phyloP scores from a whole-genome alignment of 2,888 invertebrate species.

The Drosophila algonquin region DNA sequence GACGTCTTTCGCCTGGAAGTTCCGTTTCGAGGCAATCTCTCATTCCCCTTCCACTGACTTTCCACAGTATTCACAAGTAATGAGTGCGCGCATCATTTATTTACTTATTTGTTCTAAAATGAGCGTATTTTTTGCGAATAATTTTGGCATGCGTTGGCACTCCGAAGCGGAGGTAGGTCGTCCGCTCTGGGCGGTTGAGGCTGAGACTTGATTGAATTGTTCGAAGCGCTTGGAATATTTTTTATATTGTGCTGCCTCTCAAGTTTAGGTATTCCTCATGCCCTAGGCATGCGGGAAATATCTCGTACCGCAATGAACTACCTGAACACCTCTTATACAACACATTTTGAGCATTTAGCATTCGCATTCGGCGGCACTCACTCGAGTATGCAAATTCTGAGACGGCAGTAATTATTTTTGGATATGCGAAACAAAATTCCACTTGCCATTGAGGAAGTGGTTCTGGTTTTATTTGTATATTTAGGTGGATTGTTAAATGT shows the following conservation, averaged over 20 bases:
- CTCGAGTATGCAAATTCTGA: constrained; percentile 24
- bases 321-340: constrained; percentile 36
- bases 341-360: constrained; percentile 8
- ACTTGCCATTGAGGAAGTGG: constrained; percentile 13
- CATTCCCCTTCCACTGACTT: constrained; percentile 5
- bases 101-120: constrained; percentile 73
- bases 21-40: constrained; percentile 65
- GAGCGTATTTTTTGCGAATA: constrained; percentile 48
- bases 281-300: constrained; percentile 28
- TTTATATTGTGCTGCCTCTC: constrained; percentile 34
- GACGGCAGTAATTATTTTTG: constrained; percentile 30
- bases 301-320: background rate
- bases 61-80: constrained; percentile 5
- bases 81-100: constrained; percentile 14
- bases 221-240: constrained; percentile 55
- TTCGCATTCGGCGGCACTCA: background rate
- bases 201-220: constrained; percentile 54
- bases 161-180: constrained; percentile 7
- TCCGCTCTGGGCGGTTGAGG: background rate
- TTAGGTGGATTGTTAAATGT: background rate
- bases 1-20: constrained; percentile 58
- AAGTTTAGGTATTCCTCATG: constrained; percentile 7
- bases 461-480: background rate
- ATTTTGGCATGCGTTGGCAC: constrained; percentile 59
- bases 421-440: constrained; percentile 28